Conservation (phyloP, 2,113 vertebrate genomes). For the Actenoides hombroni region DNA sequence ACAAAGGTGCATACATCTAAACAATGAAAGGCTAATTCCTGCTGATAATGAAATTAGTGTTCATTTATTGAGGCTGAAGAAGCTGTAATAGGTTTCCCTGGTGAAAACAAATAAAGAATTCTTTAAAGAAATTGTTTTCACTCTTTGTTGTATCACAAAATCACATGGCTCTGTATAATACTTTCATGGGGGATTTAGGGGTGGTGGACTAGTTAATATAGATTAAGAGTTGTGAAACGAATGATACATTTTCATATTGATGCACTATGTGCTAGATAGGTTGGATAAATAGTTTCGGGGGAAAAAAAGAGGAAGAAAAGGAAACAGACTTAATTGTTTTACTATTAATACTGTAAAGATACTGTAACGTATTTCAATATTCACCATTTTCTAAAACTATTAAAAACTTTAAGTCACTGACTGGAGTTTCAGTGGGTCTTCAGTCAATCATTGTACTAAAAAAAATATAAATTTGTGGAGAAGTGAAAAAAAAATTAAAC, state of each 20-base stretch:
- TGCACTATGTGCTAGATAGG: background rate
- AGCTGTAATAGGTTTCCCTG: background rate
- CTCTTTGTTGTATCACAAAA: background rate
- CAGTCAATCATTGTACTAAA: background rate
- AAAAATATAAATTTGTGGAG: background rate
- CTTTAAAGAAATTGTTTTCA: background rate
- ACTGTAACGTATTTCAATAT: background rate
- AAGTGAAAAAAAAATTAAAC: background rate
- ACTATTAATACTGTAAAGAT: background rate
- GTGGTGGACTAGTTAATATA: background rate
- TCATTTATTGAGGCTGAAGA: slow-evolving; percentile 1
- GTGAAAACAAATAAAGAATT: slow-evolving; percentile 8
- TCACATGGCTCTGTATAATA: background rate
- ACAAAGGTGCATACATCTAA: slow-evolving; percentile 25
- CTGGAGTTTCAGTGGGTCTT: background rate
- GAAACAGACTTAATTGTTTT: background rate
- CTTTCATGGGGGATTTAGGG: background rate
- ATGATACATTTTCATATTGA: background rate
- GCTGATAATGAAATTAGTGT: slow-evolving; percentile 49
- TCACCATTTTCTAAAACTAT: background rate
- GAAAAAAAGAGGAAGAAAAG: background rate
- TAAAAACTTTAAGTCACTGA: background rate
- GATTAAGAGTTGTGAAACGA: background rate
- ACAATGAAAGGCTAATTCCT: slow-evolving; percentile 47
- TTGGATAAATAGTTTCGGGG: background rate